Evolutionary conservation across 2,888 invertebrate genomes (phyloP).

Genomic region (Halictus ligatus): DNA sequence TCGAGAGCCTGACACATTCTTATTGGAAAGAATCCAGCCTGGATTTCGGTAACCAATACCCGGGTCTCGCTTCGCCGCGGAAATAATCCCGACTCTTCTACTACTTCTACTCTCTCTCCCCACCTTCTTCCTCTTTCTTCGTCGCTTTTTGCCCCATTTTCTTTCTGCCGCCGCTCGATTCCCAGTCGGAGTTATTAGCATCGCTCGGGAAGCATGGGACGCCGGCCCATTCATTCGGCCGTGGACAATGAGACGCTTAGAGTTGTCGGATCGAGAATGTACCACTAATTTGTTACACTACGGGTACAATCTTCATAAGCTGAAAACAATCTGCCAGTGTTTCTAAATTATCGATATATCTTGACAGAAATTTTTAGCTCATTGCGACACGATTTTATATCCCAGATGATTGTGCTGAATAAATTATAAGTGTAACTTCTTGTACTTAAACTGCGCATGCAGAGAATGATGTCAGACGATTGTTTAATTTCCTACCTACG

Average conservation of each 20-base stretch:
- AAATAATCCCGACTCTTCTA: slow-evolving; percentile 35
- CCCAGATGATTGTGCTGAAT: too few species aligned
- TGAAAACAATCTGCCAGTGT: too few species aligned
- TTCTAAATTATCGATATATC: too few species aligned
- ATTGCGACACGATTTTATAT: too few species aligned
- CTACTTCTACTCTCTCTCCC: not conserved
- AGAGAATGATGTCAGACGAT: too few species aligned
- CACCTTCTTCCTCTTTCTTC: not conserved
- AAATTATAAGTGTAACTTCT: too few species aligned
- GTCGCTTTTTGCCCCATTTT: not conserved
- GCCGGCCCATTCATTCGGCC: not conserved
- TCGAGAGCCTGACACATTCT: slow-evolving; percentile 40
- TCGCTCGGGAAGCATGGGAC: not conserved
- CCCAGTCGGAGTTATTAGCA: not conserved
- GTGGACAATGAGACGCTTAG: not conserved
- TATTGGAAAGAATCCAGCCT: slow-evolving; percentile 53
- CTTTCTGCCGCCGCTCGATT: not conserved
- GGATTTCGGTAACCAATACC: slow-evolving; percentile 55
- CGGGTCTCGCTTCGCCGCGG: slow-evolving; percentile 32
- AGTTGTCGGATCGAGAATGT: not conserved
- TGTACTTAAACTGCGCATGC: too few species aligned
- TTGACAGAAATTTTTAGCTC: too few species aligned
- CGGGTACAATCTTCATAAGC: not conserved
- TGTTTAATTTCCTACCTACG: too few species aligned
- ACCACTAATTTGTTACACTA: not conserved